Evolutionary conservation across 2,797 vertebrate genomes (phyloP), one percentile per base, ranked within the genome.

Genomic region (Sarcoramphus papa): DNA sequence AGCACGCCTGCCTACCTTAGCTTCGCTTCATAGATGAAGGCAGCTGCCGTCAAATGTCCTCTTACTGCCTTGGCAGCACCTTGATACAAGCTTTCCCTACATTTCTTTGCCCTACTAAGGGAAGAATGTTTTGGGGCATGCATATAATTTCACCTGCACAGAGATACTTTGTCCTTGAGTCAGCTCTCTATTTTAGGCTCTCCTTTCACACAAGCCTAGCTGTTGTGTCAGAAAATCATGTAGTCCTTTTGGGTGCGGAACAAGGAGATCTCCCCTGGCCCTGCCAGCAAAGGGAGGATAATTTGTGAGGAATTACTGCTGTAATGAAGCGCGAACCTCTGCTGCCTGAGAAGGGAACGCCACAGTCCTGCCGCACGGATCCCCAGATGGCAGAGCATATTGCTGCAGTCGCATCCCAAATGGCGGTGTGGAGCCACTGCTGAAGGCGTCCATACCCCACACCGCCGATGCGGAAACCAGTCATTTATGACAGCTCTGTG

Each of bases 381-480:
- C 20, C 88, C 87, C 97, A 97, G 95, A 97, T 95, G 93, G 96
- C 91, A 94, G 31, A 97, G 67, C 96, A 96, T 96, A 97, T 93
- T 97, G 97, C 93, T 63, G 93, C 90, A 92, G 91, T 96, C 89
- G 5, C 93, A 96, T 90, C 91, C 95, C 97, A 97, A 96, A 97
- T 63, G 91, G 93, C 6, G 2, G 54, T 23, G 57, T 70, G 87
- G 81, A 96, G 90, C 89, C 76, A 56, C 75, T 25, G 22, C 79
- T 28, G 76, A 88, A 86, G 70, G 91, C 67, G 3, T 54, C 79
- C 30, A 3, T 12, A 60, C 92, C 84, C 69, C 75, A 57, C 76
- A 27, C 35, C 3, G 3, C 82, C 12, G 12, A 22, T 41, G 53
- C 8, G 3, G 48, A 92, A 96, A 64, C 14, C 56, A 88, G 51